Conservation (phyloP, 1,140 invertebrate species). For the Pogonus chalceus region DNA sequence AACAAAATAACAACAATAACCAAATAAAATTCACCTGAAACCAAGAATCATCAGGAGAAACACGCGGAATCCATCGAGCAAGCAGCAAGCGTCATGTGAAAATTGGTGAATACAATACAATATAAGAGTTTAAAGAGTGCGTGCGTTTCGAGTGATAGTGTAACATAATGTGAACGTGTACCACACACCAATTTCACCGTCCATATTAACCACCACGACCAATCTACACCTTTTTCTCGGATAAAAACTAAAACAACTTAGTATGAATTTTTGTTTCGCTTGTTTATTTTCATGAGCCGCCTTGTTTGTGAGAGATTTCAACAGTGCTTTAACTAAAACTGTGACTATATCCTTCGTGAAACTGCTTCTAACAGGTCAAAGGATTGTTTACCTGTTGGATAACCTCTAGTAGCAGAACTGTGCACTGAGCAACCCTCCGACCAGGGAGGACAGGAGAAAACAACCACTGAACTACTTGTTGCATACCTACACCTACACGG, state of each 20-base stretch:
- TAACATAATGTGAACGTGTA: neutral
- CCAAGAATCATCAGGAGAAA: conserved; percentile 43
- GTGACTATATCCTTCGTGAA: no score
- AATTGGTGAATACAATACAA: no score
- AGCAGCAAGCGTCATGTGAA: neutral
- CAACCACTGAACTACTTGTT: conserved; percentile 27
- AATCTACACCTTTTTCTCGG: neutral
- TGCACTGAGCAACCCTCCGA: neutral
- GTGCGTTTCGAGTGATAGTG: neutral
- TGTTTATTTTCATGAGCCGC: no score
- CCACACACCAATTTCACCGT: neutral
- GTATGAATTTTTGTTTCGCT: no score
- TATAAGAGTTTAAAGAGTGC: no score
- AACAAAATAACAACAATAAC: neutral
- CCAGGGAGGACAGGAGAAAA: neutral
- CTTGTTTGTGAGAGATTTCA: no score
- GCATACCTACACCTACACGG: conserved; percentile 23
- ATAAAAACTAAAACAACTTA: no score
- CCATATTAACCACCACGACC: neutral
- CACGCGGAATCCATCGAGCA: conserved; percentile 33
- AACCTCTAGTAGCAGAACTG: conserved; percentile 11
- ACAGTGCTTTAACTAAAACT: no score
- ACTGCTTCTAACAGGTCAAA: neutral
- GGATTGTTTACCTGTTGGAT: conserved; percentile 30
- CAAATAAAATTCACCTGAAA: neutral